These are phyloP conservation scores for Diorhabda elongata DNA, from an alignment of 1,140 invertebrate genomes.

Conservation along the genomic window DNA sequence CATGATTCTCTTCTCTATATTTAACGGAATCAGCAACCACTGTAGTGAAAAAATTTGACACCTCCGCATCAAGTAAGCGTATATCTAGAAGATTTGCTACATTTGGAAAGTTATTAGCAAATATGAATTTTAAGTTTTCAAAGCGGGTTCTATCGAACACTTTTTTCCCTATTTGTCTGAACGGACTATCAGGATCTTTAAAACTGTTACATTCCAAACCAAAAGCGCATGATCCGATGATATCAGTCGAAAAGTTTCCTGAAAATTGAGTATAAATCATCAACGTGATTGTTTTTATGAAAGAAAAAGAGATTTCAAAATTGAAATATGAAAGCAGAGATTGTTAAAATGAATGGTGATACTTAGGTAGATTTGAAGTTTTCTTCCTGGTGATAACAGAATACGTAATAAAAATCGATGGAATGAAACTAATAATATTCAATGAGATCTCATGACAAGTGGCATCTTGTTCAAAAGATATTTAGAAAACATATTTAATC, in stretches of 20 bases:
- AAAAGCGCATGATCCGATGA: slow-evolving; percentile 57
- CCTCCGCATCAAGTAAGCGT: neutral
- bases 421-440: too few species aligned
- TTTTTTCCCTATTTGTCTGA: slow-evolving; percentile 45
- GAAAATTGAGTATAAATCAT: slow-evolving; percentile 24
- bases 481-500: too few species aligned
- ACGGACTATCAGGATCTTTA: slow-evolving; percentile 48
- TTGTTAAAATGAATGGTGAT: neutral
- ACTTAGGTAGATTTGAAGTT: neutral
- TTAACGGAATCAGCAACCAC: slow-evolving; percentile 48
- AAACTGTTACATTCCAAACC: slow-evolving; percentile 55
- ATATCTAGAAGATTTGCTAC: slow-evolving; percentile 6
- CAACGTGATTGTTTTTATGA: neutral
- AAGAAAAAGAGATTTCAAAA: neutral
- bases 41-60: slow-evolving; percentile 47
- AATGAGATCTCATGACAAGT: too few species aligned
- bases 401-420: too few species aligned
- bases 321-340: neutral
- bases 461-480: too few species aligned
- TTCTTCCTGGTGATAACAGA: too few species aligned
- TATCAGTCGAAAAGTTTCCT: slow-evolving; percentile 54
- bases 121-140: neutral
- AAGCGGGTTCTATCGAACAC: slow-evolving; percentile 23
- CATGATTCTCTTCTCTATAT: slow-evolving; percentile 47
- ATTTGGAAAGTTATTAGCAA: slow-evolving; percentile 6